These are phyloP conservation scores for Muscicapa comitata DNA, from an alignment of 2,797 vertebrate genomes.

Conservation along the genomic window DNA sequence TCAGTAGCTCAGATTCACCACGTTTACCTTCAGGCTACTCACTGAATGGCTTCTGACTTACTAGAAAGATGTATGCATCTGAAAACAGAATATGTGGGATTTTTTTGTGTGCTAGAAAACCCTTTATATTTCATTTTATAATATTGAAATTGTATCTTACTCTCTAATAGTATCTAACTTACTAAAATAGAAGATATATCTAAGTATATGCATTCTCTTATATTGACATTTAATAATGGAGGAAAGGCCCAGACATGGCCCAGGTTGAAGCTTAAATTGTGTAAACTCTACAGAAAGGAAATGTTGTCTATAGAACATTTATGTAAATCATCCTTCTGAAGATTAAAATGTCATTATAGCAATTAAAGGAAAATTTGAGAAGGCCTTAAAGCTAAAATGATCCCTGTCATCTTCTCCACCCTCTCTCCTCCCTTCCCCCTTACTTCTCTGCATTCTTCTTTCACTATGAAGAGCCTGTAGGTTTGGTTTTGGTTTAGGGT, in stretches of 20 bases:
- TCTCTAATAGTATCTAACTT: neutral
- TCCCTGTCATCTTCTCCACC: neutral
- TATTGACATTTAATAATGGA: neutral
- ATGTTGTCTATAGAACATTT: neutral
- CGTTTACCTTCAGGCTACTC: neutral
- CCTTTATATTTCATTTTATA: neutral
- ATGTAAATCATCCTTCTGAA: neutral
- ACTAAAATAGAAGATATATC: neutral
- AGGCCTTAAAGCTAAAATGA: neutral
- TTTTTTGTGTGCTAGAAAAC: neutral
- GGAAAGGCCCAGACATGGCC: neutral
- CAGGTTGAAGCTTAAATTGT: neutral
- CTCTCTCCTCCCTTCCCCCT: neutral
- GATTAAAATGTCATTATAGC: constrained; percentile 14
- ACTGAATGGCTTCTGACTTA: neutral
- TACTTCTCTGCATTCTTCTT: neutral
- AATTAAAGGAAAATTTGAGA: neutral
- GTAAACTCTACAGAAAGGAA: neutral
- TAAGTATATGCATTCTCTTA: neutral
- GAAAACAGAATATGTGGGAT: neutral
- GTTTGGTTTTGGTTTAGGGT: neutral
- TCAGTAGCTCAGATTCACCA: neutral
- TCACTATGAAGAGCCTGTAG: neutral
- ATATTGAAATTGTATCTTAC: neutral
- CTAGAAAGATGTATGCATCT: neutral